Evolutionary conservation across 2,797 vertebrate genomes (phyloP).

Genomic region (Sciurus carolinensis): DNA sequence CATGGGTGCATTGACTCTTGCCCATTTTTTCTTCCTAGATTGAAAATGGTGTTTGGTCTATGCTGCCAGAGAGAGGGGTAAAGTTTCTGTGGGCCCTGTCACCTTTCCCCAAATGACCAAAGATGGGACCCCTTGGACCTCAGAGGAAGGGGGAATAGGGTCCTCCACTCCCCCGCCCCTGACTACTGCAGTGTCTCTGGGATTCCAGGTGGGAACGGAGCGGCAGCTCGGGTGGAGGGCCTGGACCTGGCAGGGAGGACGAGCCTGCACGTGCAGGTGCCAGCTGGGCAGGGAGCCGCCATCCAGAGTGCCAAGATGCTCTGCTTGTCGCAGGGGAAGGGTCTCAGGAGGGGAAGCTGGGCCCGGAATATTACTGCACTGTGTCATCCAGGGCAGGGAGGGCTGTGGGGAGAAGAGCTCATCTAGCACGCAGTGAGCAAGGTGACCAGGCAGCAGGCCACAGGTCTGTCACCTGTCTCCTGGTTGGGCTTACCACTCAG

Average conservation of each 20-base stretch:
- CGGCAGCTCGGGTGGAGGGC: neutral
- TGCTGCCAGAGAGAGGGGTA: conserved; percentile 63
- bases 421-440: too few relatives aligned
- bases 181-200: neutral
- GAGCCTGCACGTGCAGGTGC: neutral
- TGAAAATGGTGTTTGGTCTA: conserved; percentile 51
- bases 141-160: neutral
- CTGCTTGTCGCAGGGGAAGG: neutral
- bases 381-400: neutral
- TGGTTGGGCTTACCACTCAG: neutral
- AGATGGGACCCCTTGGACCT: neutral
- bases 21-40: neutral
- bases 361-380: neutral
- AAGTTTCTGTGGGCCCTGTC: neutral
- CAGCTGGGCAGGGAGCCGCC: neutral
- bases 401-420: neutral
- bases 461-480: neutral
- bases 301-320: neutral
- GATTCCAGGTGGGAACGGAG: neutral
- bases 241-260: neutral
- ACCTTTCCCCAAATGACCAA: neutral
- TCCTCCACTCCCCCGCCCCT: neutral
- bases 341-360: neutral
- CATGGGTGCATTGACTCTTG: neutral
- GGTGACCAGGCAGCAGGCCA: neutral